These are phyloP conservation scores for Anableps anableps DNA, from an alignment of 2,797 vertebrate species.

Conservation along the genomic window DNA sequence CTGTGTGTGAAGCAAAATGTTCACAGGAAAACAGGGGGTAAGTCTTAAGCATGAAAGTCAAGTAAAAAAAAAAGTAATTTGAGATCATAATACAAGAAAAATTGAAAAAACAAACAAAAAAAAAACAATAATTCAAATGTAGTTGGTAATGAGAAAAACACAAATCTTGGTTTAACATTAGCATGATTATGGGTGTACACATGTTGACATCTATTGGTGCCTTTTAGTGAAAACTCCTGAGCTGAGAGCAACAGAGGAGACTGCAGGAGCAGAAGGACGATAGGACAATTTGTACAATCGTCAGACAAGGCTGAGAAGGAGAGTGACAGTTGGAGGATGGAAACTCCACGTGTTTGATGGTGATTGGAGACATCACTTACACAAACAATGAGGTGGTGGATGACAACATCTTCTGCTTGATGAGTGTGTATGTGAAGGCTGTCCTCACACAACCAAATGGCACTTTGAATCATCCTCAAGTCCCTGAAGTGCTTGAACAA, in stretches of 20 bases:
- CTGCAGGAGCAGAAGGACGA: slow-evolving; percentile 67
- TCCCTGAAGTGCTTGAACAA: slow-evolving; percentile 65
- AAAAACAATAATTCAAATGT: not conserved
- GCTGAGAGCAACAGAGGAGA: slow-evolving; percentile 32
- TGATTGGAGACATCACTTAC: slow-evolving; percentile 77
- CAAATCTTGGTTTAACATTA: not conserved
- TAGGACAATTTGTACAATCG: slow-evolving; percentile 71
- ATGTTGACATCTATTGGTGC: slow-evolving; percentile 14
- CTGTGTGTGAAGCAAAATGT: not conserved
- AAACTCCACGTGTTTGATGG: slow-evolving; percentile 72
- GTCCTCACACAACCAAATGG: slow-evolving; percentile 88
- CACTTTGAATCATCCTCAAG: slow-evolving; percentile 93
- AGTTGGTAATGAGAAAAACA: not conserved
- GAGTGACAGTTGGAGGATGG: slow-evolving; percentile 69
- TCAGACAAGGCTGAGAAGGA: slow-evolving; percentile 52
- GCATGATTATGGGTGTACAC: not conserved
- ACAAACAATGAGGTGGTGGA: slow-evolving; percentile 74
- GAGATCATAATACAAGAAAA: not conserved
- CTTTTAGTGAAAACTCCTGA: slow-evolving; percentile 47
- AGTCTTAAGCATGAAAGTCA: not conserved
- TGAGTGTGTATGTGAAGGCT: slow-evolving; percentile 91
- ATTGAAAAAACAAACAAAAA: not conserved
- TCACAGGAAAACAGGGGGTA: not conserved
- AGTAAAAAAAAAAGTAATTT: not conserved
- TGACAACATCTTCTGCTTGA: slow-evolving; percentile 85